Base-by-base conservation (phyloP, 2,888 invertebrate genomes). In the Diaprepes abbreviatus region DNA sequence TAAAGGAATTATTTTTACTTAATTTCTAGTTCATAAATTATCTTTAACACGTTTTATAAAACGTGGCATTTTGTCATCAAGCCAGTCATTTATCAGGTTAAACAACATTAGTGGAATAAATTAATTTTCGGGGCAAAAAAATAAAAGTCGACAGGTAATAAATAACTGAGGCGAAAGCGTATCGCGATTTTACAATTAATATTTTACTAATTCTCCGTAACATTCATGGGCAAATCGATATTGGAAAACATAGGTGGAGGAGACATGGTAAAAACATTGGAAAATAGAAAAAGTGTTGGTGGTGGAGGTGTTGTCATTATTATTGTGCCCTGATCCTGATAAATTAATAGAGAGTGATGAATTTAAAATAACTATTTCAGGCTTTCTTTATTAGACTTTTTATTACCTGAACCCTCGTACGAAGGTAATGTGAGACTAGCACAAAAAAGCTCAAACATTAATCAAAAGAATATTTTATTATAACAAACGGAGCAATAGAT, bases 61-160 rank as follows among this genome's bases (percentile, higher is more conserved):
- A 48, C 24, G 48, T 48, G 48, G 10, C 48, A 28, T 12, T 48
- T 28, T 48, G 48, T 48, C 48, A 48, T 28, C 48, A 28, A 28
- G 12, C 24, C 48, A 17, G 48, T 28, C 48, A 48, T 48, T 48
- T 48, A 48, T 48, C 48, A 48, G 48, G 6, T 24, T 48, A 24
- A 48, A 48, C 24, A 48, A 6, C 4, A 28, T 48, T 48, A 48
- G 24, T 48, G 48, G 24, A 14, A 24, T 24, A 48, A 45, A 48
- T 24, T 48, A 24, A 24, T 24, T 24, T 35, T 28, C 6, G 48
- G 24, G 24, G 24, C 14, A 24, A 48, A 28, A n/a, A 40, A 48
- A 48, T 48, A 28, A 48, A 48, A 24, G 48, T 48, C 48, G 48
- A 24, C 12, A 24, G 48, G 24, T 48, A 12, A 48, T 24, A 24